Evolutionary conservation across 2,888 invertebrate genomes (phyloP), one percentile per base, ranked within the genome.

Genomic region (Drosophila falleni): DNA sequence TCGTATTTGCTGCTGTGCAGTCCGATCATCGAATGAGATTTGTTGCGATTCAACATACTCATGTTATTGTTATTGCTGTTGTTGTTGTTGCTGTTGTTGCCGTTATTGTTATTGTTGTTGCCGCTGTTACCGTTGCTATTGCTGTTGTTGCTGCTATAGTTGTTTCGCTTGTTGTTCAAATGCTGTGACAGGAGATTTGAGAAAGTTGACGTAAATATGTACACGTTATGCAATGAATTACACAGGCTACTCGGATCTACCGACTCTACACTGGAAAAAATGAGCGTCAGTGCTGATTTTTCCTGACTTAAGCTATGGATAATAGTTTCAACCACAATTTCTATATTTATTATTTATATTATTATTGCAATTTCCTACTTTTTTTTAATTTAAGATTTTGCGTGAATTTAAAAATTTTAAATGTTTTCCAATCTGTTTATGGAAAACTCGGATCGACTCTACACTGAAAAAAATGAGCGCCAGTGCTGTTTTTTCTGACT

Each of bases 1-100:
- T 92, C 91, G 78, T 91, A 90, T 71, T 91, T 92, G 64, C 78
- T 80, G 74, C 87, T 85, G 64, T 92, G 91, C 29, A 92, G 75
- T 0, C 92, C 92, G 56, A 87, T 92, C 49, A 91, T 89, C 5
- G 92, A 92, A 64, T 92, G 92, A 13, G 92, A 92, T 71, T 92
- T 92, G 49, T 92, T 92, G 53, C 92, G 91, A 80, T 91, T 92
- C 10, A 91, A 78, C 11, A 89, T 62, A 37, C 77, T 86, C 5
- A 60, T 68, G 19, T 72, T 81, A 49, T 65, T 78, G 54, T 66
- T 83, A 41, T 71, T 71, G 23, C 6, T 69, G 23, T 1, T 74
- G 39, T 4, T 71, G 56, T 2, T 60, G 42, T 11, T 56, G 33
- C 13, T 41, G n/a, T 5, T 55, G 42, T n/a, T 65, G 63, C 3